A percentile compares a stretch with the other conserved stretches of the same genome.
Conservation (phyloP, 2,797 vertebrate species). For the Crocidura indochinensis region DNA sequence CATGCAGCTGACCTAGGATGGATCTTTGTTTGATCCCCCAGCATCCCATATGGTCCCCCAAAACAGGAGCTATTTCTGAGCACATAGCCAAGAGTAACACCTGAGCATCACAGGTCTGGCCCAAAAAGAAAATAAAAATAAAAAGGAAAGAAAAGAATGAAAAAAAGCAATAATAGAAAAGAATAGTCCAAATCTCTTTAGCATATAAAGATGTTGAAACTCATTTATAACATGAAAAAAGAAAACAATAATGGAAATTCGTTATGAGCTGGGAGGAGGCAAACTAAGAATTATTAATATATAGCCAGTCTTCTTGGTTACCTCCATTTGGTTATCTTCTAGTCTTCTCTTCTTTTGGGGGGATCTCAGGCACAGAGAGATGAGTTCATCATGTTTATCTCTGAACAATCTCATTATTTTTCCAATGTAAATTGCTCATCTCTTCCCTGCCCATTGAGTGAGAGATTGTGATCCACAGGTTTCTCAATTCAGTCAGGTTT, state of each 20-base stretch:
- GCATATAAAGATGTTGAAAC: neutral
- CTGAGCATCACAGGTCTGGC: too few species aligned
- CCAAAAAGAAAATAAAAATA: too few species aligned
- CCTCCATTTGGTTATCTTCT: neutral
- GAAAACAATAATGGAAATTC: neutral
- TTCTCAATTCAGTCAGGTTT: neutral
- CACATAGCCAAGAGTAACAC: too few species aligned
- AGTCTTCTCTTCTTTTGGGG: neutral
- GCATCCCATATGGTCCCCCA: too few species aligned
- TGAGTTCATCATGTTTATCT: neutral
- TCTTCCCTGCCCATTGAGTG: neutral
- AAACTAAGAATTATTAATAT: neutral
- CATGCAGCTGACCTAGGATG: too few species aligned
- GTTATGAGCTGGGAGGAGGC: neutral
- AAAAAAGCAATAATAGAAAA: neutral
- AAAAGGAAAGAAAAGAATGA: too few species aligned
- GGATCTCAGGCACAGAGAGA: neutral
- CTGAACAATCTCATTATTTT: neutral
- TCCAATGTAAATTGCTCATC: neutral
- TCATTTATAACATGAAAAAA: conserved; percentile 18
- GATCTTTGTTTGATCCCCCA: too few species aligned
- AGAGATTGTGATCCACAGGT: neutral
- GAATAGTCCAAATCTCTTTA: neutral
- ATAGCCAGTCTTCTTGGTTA: neutral
- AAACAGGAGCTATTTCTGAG: too few species aligned